Conservation (phyloP, 2,113 vertebrate species). For the Holacanthus passer region DNA sequence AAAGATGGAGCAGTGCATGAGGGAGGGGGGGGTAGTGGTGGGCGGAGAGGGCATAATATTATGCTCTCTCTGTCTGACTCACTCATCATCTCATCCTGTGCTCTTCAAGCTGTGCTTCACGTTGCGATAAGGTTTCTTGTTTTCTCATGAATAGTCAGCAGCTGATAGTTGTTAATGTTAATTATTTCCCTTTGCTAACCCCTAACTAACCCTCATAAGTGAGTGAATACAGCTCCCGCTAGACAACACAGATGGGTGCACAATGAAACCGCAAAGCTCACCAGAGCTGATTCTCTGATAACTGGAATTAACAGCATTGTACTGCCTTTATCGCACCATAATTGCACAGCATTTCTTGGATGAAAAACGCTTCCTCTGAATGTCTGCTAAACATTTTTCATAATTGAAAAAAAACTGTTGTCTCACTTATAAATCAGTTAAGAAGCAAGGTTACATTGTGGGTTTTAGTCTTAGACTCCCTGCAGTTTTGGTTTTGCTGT, state of each 20-base stretch:
- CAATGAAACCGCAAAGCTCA: slow-evolving; percentile 40
- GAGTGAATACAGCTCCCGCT: slow-evolving; percentile 56
- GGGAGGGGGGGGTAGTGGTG: background rate
- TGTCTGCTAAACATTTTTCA: slow-evolving; percentile 12
- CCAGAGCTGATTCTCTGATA: slow-evolving; percentile 36
- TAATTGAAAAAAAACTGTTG: background rate
- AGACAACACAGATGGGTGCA: slow-evolving; percentile 44
- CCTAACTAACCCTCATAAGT: slow-evolving; percentile 57
- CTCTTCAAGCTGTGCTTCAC: slow-evolving; percentile 45
- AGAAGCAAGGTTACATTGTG: background rate
- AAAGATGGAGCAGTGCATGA: background rate
- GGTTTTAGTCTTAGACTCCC: slow-evolving; percentile 4
- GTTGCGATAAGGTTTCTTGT: slow-evolving; percentile 42
- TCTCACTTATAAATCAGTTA: slow-evolving; percentile 15
- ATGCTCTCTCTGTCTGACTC: slow-evolving; percentile 24
- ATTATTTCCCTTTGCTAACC: slow-evolving; percentile 80
- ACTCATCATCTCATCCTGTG: slow-evolving; percentile 30
- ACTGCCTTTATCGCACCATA: background rate
- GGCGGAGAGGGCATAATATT: background rate
- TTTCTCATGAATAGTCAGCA: slow-evolving; percentile 69
- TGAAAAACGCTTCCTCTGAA: slow-evolving; percentile 11
- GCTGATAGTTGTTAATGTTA: slow-evolving; percentile 72
- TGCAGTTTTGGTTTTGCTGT: slow-evolving; percentile 19
- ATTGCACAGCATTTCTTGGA: slow-evolving; percentile 13
- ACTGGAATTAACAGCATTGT: slow-evolving; percentile 6